Conservation (phyloP, 2,888 invertebrate genomes). For the Idaea dimidiata region DNA sequence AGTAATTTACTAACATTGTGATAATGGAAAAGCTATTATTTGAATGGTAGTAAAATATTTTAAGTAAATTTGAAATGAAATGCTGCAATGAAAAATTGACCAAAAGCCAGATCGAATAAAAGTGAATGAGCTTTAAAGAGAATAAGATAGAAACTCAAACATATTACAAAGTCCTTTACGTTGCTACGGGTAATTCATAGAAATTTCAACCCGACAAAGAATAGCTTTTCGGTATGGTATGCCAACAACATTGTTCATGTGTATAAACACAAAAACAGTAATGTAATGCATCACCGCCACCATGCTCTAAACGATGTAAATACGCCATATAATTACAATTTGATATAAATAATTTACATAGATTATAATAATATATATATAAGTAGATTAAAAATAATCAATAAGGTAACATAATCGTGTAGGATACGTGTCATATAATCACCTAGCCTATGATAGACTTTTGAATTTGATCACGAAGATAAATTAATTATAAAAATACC, state of each 20-base stretch:
- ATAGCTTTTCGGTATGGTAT: not conserved
- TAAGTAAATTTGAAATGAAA: too few relatives aligned
- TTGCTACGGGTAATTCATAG: not conserved
- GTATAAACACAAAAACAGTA: not conserved
- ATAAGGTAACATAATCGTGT: slow-evolving; percentile 51
- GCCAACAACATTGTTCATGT: not conserved
- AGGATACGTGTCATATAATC: slow-evolving; percentile 71
- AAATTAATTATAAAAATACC: slow-evolving; percentile 79
- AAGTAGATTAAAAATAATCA: slow-evolving; percentile 39
- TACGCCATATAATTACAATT: slow-evolving; percentile 37
- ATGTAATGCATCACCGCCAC: not conserved
- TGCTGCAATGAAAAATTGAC: not conserved
- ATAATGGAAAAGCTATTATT: slow-evolving; percentile 9
- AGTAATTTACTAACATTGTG: slow-evolving; percentile 8
- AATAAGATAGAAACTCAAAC: not conserved
- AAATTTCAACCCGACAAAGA: not conserved
- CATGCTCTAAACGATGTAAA: too few relatives aligned
- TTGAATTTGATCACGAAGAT: slow-evolving; percentile 78
- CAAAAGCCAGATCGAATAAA: not conserved
- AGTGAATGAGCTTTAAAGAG: not conserved
- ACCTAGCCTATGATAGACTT: slow-evolving; percentile 80
- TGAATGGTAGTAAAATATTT: slow-evolving; percentile 3
- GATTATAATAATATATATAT: slow-evolving; percentile 36
- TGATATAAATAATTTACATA: slow-evolving; percentile 42
- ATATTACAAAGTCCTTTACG: too few relatives aligned